phyloP scores from a whole-genome alignment of 2,888 invertebrate species.

The Tetragonisca angustula region DNA sequence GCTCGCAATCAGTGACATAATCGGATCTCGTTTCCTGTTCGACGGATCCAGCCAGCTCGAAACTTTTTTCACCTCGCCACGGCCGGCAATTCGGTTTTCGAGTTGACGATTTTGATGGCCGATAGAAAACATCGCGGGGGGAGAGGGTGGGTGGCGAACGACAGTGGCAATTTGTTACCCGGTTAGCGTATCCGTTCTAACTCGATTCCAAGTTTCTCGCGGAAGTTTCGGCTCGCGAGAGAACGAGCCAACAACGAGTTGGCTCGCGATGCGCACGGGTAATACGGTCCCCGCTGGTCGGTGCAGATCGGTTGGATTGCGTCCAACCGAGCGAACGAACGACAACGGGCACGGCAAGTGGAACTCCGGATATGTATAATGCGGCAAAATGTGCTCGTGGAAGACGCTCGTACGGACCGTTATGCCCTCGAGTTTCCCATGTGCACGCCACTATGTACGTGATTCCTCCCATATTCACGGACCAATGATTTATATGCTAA shows the following conservation, averaged over 20 bases:
- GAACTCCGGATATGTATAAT: conserved; percentile 66
- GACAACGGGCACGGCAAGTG: conserved; percentile 72
- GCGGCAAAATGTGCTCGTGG: conserved; percentile 49
- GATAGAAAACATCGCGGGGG: conserved; percentile 28
- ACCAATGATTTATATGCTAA: conserved; percentile 74
- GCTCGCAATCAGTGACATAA: not conserved
- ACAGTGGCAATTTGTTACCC: conserved; percentile 45
- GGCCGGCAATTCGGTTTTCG: conserved; percentile 4
- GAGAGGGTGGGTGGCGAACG: conserved; percentile 1
- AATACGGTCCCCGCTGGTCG: conserved; percentile 38
- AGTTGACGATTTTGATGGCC: conserved; percentile 30
- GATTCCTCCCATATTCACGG: conserved; percentile 65
- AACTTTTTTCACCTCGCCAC: not conserved
- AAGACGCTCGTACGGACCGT: conserved; percentile 33
- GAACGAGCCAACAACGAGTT: conserved; percentile 4
- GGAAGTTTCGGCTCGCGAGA: conserved; percentile 36
- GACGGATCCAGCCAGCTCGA: not conserved
- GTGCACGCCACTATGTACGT: conserved; percentile 32
- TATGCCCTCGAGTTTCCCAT: conserved; percentile 6
- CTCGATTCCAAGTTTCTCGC: conserved; percentile 55
- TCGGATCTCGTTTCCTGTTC: not conserved
- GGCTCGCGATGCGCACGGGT: conserved; percentile 14
- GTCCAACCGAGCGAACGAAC: conserved; percentile 71
- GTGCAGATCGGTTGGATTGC: conserved; percentile 66
- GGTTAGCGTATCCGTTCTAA: conserved; percentile 36